Conservation (phyloP, 2,888 invertebrate genomes). For the Onchidella celtica region DNA sequence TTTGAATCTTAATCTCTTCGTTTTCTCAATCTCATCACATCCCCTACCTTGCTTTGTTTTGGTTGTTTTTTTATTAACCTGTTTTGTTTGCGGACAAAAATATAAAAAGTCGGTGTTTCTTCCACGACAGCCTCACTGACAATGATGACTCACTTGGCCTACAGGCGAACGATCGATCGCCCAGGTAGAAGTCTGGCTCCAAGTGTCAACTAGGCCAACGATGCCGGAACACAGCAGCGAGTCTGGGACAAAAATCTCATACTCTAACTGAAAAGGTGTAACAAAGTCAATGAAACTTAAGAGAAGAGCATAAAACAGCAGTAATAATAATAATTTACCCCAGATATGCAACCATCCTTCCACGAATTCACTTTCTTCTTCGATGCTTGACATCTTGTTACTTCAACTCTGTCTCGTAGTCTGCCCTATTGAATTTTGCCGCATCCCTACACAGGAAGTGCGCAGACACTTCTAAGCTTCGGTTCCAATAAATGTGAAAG, state of each 20-base stretch:
- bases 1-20: too few relatives aligned
- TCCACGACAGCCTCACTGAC: too few relatives aligned
- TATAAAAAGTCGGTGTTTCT: background rate
- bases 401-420: background rate
- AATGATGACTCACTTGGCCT: too few relatives aligned
- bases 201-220: too few relatives aligned
- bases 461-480: too few relatives aligned
- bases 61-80: too few relatives aligned
- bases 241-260: background rate
- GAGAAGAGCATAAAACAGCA: background rate
- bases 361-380: slow-evolving; percentile 17
- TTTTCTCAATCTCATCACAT: too few relatives aligned
- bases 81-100: too few relatives aligned
- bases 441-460: background rate
- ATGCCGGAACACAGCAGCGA: too few relatives aligned
- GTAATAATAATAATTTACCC: slow-evolving; percentile 58
- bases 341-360: slow-evolving; percentile 66
- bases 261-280: background rate
- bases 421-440: background rate
- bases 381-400: background rate
- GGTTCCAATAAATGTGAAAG: too few relatives aligned
- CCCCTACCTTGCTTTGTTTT: too few relatives aligned
- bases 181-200: background rate
- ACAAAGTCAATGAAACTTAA: background rate
- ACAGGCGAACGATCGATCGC: background rate